Evolutionary conservation across 2,113 vertebrate genomes (phyloP), one percentile per base, ranked within the genome.

Genomic region (Rafetus swinhoei): DNA sequence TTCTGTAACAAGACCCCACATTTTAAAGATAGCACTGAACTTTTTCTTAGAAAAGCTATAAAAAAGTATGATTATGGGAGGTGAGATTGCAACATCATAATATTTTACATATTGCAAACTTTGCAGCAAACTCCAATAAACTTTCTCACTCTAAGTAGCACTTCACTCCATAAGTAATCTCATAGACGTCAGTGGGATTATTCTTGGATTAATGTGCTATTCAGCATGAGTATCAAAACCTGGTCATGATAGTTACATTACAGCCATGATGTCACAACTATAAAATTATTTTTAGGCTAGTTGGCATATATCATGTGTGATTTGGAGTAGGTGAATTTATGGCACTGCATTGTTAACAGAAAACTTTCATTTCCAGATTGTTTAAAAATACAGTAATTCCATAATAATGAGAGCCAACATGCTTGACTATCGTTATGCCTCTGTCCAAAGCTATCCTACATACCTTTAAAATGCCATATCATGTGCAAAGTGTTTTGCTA

Each of bases 401-500:
- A 79, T 93, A 90, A 93, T 93, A 81, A 94, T 21, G 79, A 9
- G 0, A 62, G 12, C 4, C 72, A 88, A 95, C 86, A 87, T 93
- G 85, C 86, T 79, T 9, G 2, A 1, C 54, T 83, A 87, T 69
- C 79, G 88, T 88, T 93, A 96, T 92, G 93, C 91, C 89, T 94
- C 81, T 86, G 84, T 57, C 0, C 50, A 93, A 11, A 69, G 79
- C 57, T 10, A 81, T 87, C 86, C 16, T 86, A 0, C 6, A 87
- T 94, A 95, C 86, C 95, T 97, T 84, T 52, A 55, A 79, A 84
- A 77, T 89, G 65, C 81, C 4, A 52, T 2, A 32, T 29, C 54
- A 32, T 90, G 84, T 87, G 62, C 88, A 93, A 94, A 95, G 92
- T 22, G 60, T 90, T 92, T 35, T 91, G 93, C 74, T 74, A 39